Conservation (phyloP, 2,113 vertebrate genomes). For the Syrmaticus mikado region DNA sequence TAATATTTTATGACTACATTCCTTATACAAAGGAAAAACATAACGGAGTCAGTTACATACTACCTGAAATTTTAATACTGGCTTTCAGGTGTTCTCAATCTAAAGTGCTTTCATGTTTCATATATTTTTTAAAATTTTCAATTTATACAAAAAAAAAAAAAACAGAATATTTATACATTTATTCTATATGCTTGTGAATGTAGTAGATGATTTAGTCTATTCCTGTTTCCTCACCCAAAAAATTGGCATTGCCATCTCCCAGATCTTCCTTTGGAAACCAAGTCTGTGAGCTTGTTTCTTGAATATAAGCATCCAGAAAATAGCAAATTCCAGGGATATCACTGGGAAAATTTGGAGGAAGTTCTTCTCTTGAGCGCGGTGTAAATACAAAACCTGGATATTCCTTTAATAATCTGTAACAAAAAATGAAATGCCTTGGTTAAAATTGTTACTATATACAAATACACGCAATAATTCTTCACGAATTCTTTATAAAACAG, state of each 20-base stretch:
- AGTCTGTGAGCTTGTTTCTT: conserved; percentile 73
- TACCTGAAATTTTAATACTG: conserved; percentile 69
- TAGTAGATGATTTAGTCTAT: conserved; percentile 65
- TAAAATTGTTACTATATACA: not conserved
- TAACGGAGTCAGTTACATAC: conserved; percentile 54
- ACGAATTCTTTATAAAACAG: not conserved
- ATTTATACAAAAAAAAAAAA: conserved; percentile 38
- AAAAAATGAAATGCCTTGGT: conserved; percentile 54
- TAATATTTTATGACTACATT: conserved; percentile 39
- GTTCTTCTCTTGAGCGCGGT: conserved; percentile 93
- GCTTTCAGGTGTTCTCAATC: conserved; percentile 58
- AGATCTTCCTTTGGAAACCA: conserved; percentile 76
- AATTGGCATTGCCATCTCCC: conserved; percentile 79
- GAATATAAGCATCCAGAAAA: conserved; percentile 89
- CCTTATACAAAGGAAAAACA: conserved; percentile 51
- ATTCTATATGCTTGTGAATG: not conserved
- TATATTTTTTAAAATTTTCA: conserved; percentile 1
- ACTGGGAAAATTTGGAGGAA: conserved; percentile 94
- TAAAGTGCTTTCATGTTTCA: conserved; percentile 73
- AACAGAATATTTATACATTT: conserved; percentile 2
- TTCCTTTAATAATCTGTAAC: conserved; percentile 90
- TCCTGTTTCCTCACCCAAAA: conserved; percentile 79
- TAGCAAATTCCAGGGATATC: conserved; percentile 97
- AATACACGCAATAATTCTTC: not conserved
- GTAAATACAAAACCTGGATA: conserved; percentile 92